Evolutionary conservation across 1,140 invertebrate species (phyloP).

Genomic region (Eurytemora carolleeae): DNA sequence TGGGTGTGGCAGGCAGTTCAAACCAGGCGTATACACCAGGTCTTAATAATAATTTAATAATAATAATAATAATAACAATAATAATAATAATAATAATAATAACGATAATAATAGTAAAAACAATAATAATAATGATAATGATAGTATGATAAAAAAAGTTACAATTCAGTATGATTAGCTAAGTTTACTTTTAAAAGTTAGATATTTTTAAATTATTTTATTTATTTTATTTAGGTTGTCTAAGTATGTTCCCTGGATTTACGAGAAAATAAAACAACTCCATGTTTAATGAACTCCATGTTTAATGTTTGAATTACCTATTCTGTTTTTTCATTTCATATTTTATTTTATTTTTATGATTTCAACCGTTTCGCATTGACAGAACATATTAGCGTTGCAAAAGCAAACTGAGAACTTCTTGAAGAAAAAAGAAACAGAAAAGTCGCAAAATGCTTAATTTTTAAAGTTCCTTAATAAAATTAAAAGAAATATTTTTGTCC

Average conservation of each 20-base stretch:
- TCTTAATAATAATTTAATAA: background rate
- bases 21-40: conserved; percentile 62
- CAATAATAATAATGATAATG: background rate
- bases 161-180: background rate
- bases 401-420: too few relatives aligned
- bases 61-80: background rate
- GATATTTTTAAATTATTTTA: background rate
- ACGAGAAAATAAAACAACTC: background rate
- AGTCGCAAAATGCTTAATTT: too few relatives aligned
- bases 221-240: background rate
- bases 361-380: too few relatives aligned
- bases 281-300: too few relatives aligned
- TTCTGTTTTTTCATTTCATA: too few relatives aligned
- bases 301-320: too few relatives aligned
- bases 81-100: background rate
- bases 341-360: too few relatives aligned
- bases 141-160: background rate
- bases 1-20: conserved; percentile 59
- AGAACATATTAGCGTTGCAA: too few relatives aligned
- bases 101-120: background rate
- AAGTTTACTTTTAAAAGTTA: background rate
- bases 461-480: too few relatives aligned
- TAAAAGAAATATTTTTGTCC: too few relatives aligned
- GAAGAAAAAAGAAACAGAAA: too few relatives aligned
- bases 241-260: background rate